These are phyloP conservation scores for Chelon auratus DNA, from an alignment of 2,797 vertebrate species.

Conservation along the genomic window DNA sequence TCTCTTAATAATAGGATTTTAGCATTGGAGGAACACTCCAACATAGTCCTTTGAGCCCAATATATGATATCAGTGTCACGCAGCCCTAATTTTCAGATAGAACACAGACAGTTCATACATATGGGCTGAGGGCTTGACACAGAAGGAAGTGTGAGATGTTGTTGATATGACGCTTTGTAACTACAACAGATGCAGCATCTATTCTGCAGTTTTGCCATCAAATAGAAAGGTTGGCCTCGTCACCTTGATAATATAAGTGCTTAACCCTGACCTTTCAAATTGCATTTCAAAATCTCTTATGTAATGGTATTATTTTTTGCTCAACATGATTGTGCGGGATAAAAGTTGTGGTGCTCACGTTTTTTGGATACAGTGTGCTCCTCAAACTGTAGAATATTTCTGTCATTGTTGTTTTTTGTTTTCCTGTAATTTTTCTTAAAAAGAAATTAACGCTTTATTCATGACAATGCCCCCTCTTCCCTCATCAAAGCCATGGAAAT, in stretches of 20 bases:
- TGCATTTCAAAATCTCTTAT: slow-evolving; percentile 48
- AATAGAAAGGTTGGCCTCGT: slow-evolving; percentile 21
- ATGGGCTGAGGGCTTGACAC: slow-evolving; percentile 31
- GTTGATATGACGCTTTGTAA: slow-evolving; percentile 36
- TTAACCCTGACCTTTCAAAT: slow-evolving; percentile 50
- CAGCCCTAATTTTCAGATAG: slow-evolving; percentile 42
- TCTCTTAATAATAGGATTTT: slow-evolving; percentile 22
- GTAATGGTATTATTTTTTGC: slow-evolving; percentile 62
- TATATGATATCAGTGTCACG: slow-evolving; percentile 43
- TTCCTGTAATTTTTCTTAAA: slow-evolving; percentile 23
- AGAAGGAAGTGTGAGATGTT: slow-evolving; percentile 32
- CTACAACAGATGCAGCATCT: slow-evolving; percentile 34
- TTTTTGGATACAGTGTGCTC: slow-evolving; percentile 79
- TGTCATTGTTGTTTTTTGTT: slow-evolving; percentile 54
- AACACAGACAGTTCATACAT: slow-evolving; percentile 17
- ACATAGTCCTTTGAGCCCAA: slow-evolving; percentile 19
- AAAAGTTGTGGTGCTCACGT: slow-evolving; percentile 59
- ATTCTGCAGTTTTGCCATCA: slow-evolving; percentile 20
- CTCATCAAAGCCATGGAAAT: slow-evolving; percentile 66
- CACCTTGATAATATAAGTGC: slow-evolving; percentile 30
- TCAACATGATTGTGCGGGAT: slow-evolving; percentile 55
- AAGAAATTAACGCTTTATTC: slow-evolving; percentile 43
- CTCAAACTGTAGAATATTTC: slow-evolving; percentile 77
- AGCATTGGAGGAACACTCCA: slow-evolving; percentile 15
- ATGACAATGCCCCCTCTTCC: slow-evolving; percentile 32